phyloP scores from a whole-genome alignment of 2,888 invertebrate genomes.

The Osmoderma eremita region DNA sequence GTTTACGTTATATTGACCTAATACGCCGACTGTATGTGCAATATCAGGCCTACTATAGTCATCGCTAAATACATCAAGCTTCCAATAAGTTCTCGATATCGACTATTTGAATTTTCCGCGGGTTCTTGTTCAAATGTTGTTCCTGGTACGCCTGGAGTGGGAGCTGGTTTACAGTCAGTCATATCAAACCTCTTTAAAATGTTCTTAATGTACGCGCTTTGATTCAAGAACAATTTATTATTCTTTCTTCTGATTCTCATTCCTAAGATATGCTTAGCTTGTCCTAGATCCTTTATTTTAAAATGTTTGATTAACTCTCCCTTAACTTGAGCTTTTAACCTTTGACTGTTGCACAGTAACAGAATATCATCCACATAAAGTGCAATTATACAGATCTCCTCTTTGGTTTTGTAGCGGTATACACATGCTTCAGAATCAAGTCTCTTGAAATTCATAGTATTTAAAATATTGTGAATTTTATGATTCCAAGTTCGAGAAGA shows the following conservation, averaged over 20 bases:
- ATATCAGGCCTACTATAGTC: conserved; percentile 44
- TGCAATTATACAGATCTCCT: not conserved
- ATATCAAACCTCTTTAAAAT: conserved; percentile 49
- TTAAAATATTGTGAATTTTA: not conserved
- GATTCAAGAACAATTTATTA: conserved; percentile 41
- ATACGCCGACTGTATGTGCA: too few relatives aligned
- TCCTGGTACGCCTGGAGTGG: conserved; percentile 45
- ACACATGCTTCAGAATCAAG: not conserved
- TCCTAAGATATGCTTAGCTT: conserved; percentile 47
- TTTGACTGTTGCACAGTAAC: not conserved
- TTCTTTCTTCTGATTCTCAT: not conserved
- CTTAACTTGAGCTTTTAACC: conserved; percentile 40
- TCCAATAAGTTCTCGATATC: conserved; percentile 43
- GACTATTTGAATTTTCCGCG: conserved; percentile 37
- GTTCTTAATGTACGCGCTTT: conserved; percentile 50
- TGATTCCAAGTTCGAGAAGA: not conserved
- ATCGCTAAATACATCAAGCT: conserved; percentile 45
- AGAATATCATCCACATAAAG: not conserved
- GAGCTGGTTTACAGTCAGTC: conserved; percentile 50
- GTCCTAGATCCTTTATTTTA: conserved; percentile 48
- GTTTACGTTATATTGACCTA: too few relatives aligned
- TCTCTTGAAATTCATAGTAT: not conserved
- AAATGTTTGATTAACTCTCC: conserved; percentile 36
- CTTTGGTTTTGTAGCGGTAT: not conserved
- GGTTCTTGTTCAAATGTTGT: conserved; percentile 41